Evolutionary conservation across 2,888 invertebrate genomes (phyloP).

Genomic region (Argynnis bischoffii): DNA sequence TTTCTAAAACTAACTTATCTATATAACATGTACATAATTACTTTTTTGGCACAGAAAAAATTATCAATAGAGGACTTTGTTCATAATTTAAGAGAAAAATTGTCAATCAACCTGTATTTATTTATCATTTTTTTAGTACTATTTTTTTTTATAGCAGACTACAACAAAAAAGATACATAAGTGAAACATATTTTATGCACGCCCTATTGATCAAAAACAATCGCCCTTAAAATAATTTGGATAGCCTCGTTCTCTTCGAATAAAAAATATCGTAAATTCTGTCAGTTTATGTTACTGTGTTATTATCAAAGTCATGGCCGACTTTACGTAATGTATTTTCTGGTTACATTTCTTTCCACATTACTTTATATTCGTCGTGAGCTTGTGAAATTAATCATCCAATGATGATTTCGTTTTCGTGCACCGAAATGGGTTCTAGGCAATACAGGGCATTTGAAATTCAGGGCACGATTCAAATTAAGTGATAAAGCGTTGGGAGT

Average conservation of each 20-base stretch:
- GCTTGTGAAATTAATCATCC: conserved; percentile 42
- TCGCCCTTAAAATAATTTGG: conserved; percentile 48
- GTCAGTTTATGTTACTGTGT: conserved; percentile 27
- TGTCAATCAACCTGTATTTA: not conserved
- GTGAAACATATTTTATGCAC: conserved; percentile 39
- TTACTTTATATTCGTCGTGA: conserved; percentile 38
- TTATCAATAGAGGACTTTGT: too few relatives aligned
- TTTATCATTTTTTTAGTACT: not conserved
- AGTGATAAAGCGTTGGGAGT: conserved; percentile 72
- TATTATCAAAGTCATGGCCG: conserved; percentile 42
- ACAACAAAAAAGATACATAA: conserved; percentile 9
- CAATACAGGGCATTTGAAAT: conserved; percentile 52
- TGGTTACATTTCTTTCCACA: conserved; percentile 25
- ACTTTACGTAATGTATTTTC: conserved; percentile 28
- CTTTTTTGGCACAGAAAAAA: too few relatives aligned
- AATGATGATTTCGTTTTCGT: conserved; percentile 45
- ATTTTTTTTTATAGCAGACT: conserved; percentile 21
- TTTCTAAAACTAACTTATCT: too few relatives aligned
- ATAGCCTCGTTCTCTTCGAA: conserved; percentile 47
- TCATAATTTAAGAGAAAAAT: too few relatives aligned
- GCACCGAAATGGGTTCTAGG: conserved; percentile 43
- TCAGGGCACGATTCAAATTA: conserved; percentile 77
- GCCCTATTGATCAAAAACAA: conserved; percentile 51
- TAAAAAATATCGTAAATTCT: conserved; percentile 48
- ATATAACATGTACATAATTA: too few relatives aligned